A percentile compares a stretch with the other conserved stretches of the same genome.
These are phyloP conservation scores for Saimiri boliviensis DNA, from an alignment of 2,113 vertebrate species.

Conservation along the genomic window DNA sequence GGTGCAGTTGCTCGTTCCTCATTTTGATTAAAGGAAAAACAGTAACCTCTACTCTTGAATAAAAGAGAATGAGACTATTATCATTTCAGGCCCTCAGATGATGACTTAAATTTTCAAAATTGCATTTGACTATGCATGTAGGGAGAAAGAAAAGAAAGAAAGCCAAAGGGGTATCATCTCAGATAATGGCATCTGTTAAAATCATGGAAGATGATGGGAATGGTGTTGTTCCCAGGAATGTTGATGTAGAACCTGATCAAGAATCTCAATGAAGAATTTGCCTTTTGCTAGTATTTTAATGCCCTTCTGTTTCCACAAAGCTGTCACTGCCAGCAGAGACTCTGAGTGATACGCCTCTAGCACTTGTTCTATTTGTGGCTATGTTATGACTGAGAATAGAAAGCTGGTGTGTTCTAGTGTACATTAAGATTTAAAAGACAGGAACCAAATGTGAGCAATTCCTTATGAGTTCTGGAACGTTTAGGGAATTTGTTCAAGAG, in stretches of 20 bases:
- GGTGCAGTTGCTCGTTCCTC: neutral
- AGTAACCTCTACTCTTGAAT: neutral
- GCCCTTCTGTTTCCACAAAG: neutral
- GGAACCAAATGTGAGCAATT: neutral
- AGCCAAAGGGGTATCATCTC: neutral
- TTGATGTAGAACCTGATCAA: neutral
- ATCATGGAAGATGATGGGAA: neutral
- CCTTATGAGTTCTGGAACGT: neutral
- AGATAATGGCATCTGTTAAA: neutral
- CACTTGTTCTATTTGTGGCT: neutral
- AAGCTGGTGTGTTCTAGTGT: neutral
- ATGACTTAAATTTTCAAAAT: slow-evolving; percentile 16
- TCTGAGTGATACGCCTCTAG: neutral
- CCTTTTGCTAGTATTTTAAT: neutral
- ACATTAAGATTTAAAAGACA: neutral
- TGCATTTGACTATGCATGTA: neutral
- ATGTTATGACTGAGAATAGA: neutral
- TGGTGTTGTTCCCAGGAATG: neutral
- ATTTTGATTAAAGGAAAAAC: neutral
- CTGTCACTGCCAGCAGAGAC: neutral
- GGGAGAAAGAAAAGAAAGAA: neutral
- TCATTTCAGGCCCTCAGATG: neutral
- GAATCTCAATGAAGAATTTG: neutral
- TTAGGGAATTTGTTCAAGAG: neutral
- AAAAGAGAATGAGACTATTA: neutral